Conservation (phyloP, 1,140 invertebrate genomes). For the Helicorthomorpha holstii region DNA sequence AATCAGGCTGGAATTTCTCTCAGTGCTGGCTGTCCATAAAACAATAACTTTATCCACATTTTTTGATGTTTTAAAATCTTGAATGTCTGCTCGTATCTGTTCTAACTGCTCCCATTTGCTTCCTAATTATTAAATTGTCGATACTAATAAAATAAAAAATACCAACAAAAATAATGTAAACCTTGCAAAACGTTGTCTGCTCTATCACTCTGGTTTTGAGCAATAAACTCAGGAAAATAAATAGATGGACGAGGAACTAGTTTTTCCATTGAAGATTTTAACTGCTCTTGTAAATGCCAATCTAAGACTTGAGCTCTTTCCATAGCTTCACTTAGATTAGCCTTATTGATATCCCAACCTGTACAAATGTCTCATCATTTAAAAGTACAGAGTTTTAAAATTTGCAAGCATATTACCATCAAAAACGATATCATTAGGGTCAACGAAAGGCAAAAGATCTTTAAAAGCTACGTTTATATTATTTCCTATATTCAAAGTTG, state of each 20-base stretch:
- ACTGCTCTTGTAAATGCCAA: constrained; percentile 38
- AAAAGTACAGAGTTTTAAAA: background rate
- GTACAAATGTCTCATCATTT: background rate
- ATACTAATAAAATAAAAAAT: background rate
- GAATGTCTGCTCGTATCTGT: constrained; percentile 60
- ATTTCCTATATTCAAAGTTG: constrained; percentile 62
- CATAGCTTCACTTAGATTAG: constrained; percentile 74
- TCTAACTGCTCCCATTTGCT: constrained; percentile 45
- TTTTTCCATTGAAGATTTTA: constrained; percentile 48
- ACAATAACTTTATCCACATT: constrained; percentile 63
- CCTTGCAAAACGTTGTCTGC: constrained; percentile 62
- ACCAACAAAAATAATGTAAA: background rate
- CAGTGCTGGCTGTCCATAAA: constrained; percentile 93
- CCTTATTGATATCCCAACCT: constrained; percentile 84
- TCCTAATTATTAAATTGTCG: constrained; percentile 23
- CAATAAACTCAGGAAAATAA: constrained; percentile 82
- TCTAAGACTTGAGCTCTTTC: constrained; percentile 48
- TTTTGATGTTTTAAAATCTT: constrained; percentile 51
- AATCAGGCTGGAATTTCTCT: constrained; percentile 62
- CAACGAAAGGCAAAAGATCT: constrained; percentile 67
- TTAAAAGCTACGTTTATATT: constrained; percentile 58
- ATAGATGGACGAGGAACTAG: constrained; percentile 69
- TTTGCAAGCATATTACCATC: constrained; percentile 42
- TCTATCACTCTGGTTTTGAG: constrained; percentile 77
- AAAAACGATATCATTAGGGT: constrained; percentile 71